These are phyloP conservation scores for Wiebesia pumilae DNA, from an alignment of 1,140 invertebrate genomes.

Conservation along the genomic window DNA sequence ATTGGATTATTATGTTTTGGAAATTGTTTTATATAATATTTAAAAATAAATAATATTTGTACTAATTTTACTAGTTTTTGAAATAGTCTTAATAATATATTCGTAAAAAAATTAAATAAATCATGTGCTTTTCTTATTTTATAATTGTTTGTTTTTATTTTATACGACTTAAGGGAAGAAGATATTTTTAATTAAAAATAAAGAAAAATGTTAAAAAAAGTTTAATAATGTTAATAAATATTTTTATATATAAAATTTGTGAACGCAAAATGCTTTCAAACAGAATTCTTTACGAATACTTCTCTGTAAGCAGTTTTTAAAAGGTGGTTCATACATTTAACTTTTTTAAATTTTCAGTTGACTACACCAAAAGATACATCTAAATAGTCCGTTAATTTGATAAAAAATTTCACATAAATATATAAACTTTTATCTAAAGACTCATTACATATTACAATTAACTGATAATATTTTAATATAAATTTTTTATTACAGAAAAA, in stretches of 20 bases:
- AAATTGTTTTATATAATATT: no score
- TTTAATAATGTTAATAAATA: background rate
- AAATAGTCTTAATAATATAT: background rate
- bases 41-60: no score
- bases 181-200: background rate
- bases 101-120: background rate
- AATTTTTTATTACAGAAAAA: slow-evolving; percentile 16
- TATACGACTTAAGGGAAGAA: background rate
- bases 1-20: no score
- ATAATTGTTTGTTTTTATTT: background rate
- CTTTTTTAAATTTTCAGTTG: no score
- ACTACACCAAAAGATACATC: background rate
- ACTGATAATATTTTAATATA: background rate
- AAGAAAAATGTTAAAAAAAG: background rate
- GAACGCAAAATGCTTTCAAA: background rate
- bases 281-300: no score
- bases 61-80: background rate
- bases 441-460: background rate
- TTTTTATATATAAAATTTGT: background rate
- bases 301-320: background rate
- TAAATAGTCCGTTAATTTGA: background rate
- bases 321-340: background rate
- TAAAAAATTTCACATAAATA: background rate
- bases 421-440: background rate
- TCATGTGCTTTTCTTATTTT: background rate